A percentile compares a stretch with the other conserved stretches of the same genome.
phyloP scores from a whole-genome alignment of 2,888 invertebrate species.

The Heliconius aoede region DNA sequence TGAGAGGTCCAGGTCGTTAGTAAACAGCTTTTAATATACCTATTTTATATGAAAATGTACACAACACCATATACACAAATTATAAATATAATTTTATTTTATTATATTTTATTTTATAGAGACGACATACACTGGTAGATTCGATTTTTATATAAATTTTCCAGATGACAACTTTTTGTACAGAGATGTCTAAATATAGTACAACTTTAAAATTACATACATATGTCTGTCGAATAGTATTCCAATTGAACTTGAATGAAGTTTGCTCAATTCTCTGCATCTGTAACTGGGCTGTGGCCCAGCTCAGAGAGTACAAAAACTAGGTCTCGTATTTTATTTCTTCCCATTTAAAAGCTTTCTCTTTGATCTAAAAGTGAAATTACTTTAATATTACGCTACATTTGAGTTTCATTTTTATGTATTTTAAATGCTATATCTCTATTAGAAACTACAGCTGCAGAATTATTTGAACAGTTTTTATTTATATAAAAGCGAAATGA shows the following conservation, averaged over 20 bases:
- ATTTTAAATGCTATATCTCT: slow-evolving; percentile 16
- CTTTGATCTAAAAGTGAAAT: slow-evolving; percentile 48
- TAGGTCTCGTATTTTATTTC: slow-evolving; percentile 46
- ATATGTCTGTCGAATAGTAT: slow-evolving; percentile 4
- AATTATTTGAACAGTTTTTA: slow-evolving; percentile 2
- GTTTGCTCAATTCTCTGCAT: slow-evolving; percentile 34
- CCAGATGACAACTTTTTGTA: neutral
- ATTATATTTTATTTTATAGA: too few species aligned
- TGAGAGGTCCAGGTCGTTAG: slow-evolving; percentile 17
- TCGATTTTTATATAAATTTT: too few species aligned
- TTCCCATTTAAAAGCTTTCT: slow-evolving; percentile 44
- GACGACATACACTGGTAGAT: too few species aligned
- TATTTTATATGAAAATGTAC: neutral
- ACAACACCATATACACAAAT: neutral
- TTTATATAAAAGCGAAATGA: neutral
- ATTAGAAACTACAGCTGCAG: slow-evolving; percentile 1
- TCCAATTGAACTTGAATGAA: slow-evolving; percentile 33
- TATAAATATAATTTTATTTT: neutral
- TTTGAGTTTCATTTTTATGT: slow-evolving; percentile 41
- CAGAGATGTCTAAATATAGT: neutral
- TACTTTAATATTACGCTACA: slow-evolving; percentile 45
- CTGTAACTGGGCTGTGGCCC: slow-evolving; percentile 43
- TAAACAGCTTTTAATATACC: neutral
- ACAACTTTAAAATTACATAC: neutral
- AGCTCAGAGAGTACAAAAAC: slow-evolving; percentile 42